phyloP scores from a whole-genome alignment of 2,797 vertebrate species.

The Decapterus maruadsi region DNA sequence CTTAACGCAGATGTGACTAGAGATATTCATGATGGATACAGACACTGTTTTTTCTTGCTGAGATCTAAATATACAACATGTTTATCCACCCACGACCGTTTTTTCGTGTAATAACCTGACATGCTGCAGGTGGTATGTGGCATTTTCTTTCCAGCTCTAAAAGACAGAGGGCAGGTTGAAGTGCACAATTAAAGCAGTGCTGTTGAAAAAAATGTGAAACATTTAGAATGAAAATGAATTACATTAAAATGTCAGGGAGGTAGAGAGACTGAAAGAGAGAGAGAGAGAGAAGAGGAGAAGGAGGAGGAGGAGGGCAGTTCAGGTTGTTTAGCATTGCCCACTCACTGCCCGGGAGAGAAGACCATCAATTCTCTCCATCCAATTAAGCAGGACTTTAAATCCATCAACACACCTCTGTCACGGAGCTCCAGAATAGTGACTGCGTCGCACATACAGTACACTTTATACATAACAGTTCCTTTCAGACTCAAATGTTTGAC shows the following conservation, averaged over 20 bases:
- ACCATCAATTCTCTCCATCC: constrained; percentile 62
- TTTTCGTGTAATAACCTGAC: constrained; percentile 47
- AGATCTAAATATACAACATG: constrained; percentile 43
- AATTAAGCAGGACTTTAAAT: constrained; percentile 59
- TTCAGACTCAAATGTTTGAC: constrained; percentile 17
- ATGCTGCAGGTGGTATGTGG: constrained; percentile 52
- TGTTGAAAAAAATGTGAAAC: constrained; percentile 52
- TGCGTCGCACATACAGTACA: constrained; percentile 14
- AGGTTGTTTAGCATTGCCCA: constrained; percentile 55
- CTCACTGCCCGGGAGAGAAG: constrained; percentile 51
- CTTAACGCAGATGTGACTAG: not conserved
- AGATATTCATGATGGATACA: constrained; percentile 14
- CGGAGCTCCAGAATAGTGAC: constrained; percentile 35
- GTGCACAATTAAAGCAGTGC: constrained; percentile 62
- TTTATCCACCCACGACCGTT: constrained; percentile 53
- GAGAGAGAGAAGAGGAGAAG: not conserved
- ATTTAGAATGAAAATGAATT: constrained; percentile 60
- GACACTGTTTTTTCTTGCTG: constrained; percentile 19
- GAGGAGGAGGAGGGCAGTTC: not conserved
- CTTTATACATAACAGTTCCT: constrained; percentile 23
- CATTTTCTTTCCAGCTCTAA: constrained; percentile 60
- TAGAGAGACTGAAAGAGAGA: constrained; percentile 8
- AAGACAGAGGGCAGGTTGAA: constrained; percentile 53
- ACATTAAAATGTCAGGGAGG: constrained; percentile 70
- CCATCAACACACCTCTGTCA: constrained; percentile 58